Conservation (phyloP, 2,797 vertebrate genomes). For the Tenualosa ilisha region DNA sequence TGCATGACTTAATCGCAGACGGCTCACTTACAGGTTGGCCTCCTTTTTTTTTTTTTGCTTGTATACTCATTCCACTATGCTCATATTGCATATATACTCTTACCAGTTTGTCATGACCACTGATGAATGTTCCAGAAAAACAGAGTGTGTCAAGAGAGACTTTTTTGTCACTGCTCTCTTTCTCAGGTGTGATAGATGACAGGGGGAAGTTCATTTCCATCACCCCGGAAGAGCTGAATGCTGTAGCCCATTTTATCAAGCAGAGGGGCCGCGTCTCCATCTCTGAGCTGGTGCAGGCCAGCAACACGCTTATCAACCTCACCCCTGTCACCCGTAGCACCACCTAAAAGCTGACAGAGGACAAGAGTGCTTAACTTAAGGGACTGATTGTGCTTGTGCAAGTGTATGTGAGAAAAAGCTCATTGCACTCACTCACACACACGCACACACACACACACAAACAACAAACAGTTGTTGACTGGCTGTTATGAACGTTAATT, state of each 20-base stretch:
- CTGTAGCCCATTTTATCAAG: constrained; percentile 86
- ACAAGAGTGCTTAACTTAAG: neutral
- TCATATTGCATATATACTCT: neutral
- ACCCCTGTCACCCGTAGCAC: constrained; percentile 66
- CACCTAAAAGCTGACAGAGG: neutral
- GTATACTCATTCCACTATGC: too few species aligned
- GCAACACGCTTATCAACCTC: constrained; percentile 91
- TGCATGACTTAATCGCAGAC: constrained; percentile 89
- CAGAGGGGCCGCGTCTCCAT: constrained; percentile 91
- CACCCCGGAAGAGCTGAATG: constrained; percentile 87
- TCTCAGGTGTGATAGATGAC: constrained; percentile 93
- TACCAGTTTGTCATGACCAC: neutral
- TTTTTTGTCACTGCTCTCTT: neutral
- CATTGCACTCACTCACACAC: neutral
- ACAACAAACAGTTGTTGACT: neutral
- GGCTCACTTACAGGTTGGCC: constrained; percentile 87
- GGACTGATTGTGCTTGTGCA: neutral
- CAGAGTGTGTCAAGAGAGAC: neutral
- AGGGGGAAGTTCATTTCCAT: constrained; percentile 98
- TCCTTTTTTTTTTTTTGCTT: too few species aligned
- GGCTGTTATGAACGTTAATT: neutral
- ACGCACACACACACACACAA: neutral
- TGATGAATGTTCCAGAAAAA: neutral
- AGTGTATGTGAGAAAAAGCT: neutral
- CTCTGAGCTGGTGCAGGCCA: constrained; percentile 87